phyloP scores from a whole-genome alignment of 2,888 invertebrate genomes.

The Cacoxenus indagator region DNA sequence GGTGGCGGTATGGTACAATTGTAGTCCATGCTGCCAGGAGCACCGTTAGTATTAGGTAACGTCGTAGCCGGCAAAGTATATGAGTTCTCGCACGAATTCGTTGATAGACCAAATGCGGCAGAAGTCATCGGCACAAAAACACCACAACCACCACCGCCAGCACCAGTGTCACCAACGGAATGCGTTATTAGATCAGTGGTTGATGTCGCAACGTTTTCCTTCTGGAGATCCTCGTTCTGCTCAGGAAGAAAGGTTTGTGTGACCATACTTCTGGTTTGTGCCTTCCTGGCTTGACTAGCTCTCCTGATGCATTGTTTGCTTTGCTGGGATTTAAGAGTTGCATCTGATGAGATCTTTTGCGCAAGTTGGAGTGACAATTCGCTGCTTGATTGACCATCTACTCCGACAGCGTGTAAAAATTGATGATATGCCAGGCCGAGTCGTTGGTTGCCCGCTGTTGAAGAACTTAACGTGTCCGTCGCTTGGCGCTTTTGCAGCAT shows the following conservation, averaged over 20 bases:
- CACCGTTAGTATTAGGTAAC: background rate
- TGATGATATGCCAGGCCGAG: background rate
- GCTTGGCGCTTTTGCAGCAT: constrained; percentile 9
- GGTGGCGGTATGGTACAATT: background rate
- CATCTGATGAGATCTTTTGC: background rate
- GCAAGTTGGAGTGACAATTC: background rate
- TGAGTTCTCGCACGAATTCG: background rate
- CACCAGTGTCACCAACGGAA: background rate
- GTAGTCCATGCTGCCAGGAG: background rate
- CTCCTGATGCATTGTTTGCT: background rate
- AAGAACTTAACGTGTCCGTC: background rate
- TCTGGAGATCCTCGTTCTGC: background rate
- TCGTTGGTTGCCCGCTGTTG: background rate
- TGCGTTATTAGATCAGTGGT: constrained; percentile 1
- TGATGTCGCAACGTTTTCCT: constrained; percentile 2
- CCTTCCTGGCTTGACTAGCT: background rate
- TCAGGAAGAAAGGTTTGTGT: background rate
- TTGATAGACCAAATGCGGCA: background rate
- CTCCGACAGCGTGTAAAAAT: background rate
- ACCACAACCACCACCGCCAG: background rate
- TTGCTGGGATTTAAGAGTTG: background rate
- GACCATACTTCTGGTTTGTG: background rate
- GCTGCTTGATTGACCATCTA: background rate
- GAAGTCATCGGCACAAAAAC: background rate
- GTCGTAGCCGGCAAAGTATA: background rate